Evolutionary conservation across 2,113 vertebrate species (phyloP).

Genomic region (Lathamus discolor): DNA sequence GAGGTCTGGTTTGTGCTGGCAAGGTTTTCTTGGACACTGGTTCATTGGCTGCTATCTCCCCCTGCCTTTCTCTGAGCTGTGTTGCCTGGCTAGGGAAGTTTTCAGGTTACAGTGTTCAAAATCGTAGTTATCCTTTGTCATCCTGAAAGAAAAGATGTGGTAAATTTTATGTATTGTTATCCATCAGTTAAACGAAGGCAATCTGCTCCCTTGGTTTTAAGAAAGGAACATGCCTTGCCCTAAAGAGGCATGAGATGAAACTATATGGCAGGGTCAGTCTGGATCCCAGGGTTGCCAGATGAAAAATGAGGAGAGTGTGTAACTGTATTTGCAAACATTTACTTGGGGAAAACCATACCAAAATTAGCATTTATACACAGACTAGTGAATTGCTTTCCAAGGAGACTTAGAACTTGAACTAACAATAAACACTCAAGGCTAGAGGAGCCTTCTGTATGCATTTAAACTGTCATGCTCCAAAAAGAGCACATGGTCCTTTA

Average conservation of each 20-base stretch:
- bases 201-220: background rate
- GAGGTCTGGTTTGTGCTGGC: background rate
- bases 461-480: background rate
- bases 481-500: background rate
- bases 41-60: background rate
- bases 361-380: background rate
- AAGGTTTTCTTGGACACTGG: background rate
- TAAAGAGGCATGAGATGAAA: background rate
- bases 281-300: background rate
- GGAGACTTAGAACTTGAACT: background rate
- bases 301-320: background rate
- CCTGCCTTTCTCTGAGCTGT: background rate
- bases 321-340: background rate
- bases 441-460: background rate
- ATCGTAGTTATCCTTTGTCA: background rate
- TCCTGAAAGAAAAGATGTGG: background rate
- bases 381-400: background rate
- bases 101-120: background rate
- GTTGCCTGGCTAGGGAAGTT: background rate
- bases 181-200: background rate
- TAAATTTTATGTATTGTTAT: background rate
- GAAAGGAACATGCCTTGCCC: background rate
- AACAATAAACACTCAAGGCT: background rate
- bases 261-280: background rate
- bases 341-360: background rate